These are phyloP conservation scores for Chrysodeixis includens DNA, from an alignment of 2,888 invertebrate genomes.

Conservation along the genomic window DNA sequence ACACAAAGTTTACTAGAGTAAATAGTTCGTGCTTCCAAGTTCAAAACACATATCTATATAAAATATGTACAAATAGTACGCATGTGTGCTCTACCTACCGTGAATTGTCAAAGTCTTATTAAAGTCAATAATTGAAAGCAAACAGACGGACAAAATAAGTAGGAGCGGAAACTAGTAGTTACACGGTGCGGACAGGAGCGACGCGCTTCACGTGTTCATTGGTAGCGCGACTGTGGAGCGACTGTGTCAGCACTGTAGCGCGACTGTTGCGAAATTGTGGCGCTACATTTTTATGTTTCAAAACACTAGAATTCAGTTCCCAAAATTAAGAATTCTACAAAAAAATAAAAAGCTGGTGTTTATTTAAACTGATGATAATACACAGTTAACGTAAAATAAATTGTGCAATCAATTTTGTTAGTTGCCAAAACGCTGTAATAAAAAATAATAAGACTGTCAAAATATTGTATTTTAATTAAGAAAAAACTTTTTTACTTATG, in stretches of 20 bases:
- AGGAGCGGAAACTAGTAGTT: constrained; percentile 78
- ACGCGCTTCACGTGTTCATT: constrained; percentile 18
- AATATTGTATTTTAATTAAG: not conserved
- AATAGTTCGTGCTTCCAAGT: not conserved
- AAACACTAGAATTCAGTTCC: too few relatives aligned
- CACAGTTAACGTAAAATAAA: not conserved
- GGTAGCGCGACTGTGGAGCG: constrained; percentile 13
- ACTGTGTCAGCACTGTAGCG: too few relatives aligned
- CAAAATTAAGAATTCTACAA: not conserved
- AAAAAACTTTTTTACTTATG: not conserved
- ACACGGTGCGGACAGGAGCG: constrained; percentile 59
- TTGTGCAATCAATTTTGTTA: not conserved
- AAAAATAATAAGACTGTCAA: not conserved
- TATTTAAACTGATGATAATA: not conserved
- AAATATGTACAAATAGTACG: constrained; percentile 44
- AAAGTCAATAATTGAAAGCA: constrained; percentile 80
- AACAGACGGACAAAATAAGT: constrained; percentile 76
- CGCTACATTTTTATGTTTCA: not conserved
- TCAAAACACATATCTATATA: constrained; percentile 22
- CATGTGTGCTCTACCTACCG: constrained; percentile 62
- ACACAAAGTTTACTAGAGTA: constrained; percentile 4
- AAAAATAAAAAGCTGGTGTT: not conserved
- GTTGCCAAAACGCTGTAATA: not conserved
- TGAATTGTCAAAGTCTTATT: constrained; percentile 77
- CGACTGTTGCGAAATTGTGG: not conserved